These are phyloP conservation scores for Protophormia terraenovae DNA, from an alignment of 2,888 invertebrate species.

Conservation along the genomic window DNA sequence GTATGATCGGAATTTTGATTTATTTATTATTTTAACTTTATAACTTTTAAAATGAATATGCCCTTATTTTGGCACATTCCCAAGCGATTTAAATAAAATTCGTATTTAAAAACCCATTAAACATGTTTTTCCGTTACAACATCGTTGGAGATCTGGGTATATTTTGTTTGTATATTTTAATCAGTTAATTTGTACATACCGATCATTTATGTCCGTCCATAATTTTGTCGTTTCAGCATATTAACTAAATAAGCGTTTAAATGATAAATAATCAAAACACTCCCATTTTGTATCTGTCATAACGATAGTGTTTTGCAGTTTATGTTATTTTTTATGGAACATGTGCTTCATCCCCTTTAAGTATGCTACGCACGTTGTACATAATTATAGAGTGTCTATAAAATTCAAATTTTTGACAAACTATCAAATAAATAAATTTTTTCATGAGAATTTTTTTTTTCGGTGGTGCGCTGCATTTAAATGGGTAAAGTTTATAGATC, in stretches of 20 bases:
- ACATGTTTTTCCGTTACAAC: slow-evolving; percentile 41
- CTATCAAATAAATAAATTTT: background rate
- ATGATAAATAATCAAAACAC: slow-evolving; percentile 28
- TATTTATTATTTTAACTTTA: background rate
- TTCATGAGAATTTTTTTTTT: slow-evolving; percentile 24
- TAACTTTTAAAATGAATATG: background rate
- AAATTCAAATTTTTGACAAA: slow-evolving; percentile 34
- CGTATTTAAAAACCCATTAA: slow-evolving; percentile 14
- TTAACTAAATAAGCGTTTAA: background rate
- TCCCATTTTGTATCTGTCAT: slow-evolving; percentile 9
- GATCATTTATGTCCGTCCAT: background rate
- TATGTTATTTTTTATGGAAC: background rate
- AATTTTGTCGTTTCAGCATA: slow-evolving; percentile 2
- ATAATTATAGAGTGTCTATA: slow-evolving; percentile 22
- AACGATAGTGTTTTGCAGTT: background rate
- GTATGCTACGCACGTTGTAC: slow-evolving; percentile 28
- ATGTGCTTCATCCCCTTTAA: background rate
- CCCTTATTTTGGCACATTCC: slow-evolving; percentile 33
- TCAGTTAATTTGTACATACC: background rate
- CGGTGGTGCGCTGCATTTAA: background rate
- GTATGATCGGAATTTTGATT: background rate
- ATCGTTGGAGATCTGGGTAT: background rate
- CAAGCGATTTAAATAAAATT: slow-evolving; percentile 33
- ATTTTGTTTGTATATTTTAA: background rate
- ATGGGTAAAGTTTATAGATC: no score